Base-by-base conservation (phyloP, 2,113 vertebrate genomes). In the Sus scrofa region DNA sequence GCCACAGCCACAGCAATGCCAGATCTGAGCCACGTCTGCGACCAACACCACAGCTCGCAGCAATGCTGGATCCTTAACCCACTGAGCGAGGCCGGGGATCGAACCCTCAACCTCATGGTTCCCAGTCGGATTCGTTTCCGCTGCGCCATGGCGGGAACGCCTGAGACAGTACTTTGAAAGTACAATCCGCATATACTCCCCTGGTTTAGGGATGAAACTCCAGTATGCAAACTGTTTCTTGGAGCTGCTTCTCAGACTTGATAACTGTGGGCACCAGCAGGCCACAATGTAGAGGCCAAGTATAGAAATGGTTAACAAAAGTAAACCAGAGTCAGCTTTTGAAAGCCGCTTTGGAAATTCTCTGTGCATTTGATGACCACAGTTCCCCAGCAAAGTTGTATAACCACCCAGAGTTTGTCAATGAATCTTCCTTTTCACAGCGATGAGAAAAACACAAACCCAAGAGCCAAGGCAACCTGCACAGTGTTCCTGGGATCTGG, bases 381-480 rank as follows among this genome's bases (percentile, higher is more conserved):
- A 52, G 85, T 16, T 82, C 18, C 73, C 50, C 39, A 32, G 84
- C n/a, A 84, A 90, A 22, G 62, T 39, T 63, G 30, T 37, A 52
- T 70, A 58, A 60, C 56, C 79, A 73, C 44, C 16, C 73, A 68
- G 39, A 30, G 7, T 70, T 74, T 86, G 3, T 44, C 88, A 94
- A 58, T 32, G 27, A 90, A 54, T 65, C 56, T 91, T 81, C 34
- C 30, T 84, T 82, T 81, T 75, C 34, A 85, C 71, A 68, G 19
- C 83, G 65, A 94, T 37, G 62, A 74, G 30, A 91, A 93, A 93
- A 91, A 70, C 8, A 86, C 56, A 86, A 90, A 73, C 24, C 10
- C 67, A 88, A 78, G 50, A 77, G 39, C 74, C 50, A 71, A 94
- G 11, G 70, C 82, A 24, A 34, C 24, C n/a, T 68, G 52, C 34